These are phyloP conservation scores for Anoncus sp. DNA, from an alignment of 2,888 invertebrate species.

Conservation along the genomic window DNA sequence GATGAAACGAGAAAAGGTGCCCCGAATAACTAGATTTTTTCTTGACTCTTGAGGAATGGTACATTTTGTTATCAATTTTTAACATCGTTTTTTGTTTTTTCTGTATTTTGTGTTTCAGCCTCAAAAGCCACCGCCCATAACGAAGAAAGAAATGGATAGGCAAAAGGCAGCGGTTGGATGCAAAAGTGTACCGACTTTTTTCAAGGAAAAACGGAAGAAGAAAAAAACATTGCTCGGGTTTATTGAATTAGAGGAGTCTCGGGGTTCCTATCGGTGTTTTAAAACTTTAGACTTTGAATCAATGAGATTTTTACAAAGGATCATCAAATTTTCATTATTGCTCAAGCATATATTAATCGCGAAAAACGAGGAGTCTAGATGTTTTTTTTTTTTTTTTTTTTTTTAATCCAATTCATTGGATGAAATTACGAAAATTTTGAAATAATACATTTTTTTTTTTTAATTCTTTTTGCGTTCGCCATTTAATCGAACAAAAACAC, in stretches of 20 bases:
- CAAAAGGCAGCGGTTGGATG: slow-evolving; percentile 92
- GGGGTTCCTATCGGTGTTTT: slow-evolving; percentile 61
- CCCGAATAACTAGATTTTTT: slow-evolving; percentile 45
- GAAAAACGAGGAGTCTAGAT: slow-evolving; percentile 53
- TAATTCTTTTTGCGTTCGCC: slow-evolving; percentile 26
- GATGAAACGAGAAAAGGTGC: slow-evolving; percentile 79
- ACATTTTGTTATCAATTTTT: too few species aligned
- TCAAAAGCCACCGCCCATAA: slow-evolving; percentile 84
- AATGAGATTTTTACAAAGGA: slow-evolving; percentile 37
- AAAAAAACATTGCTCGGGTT: neutral
- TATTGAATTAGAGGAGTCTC: slow-evolving; percentile 81
- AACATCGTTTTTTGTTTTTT: neutral
- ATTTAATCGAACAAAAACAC: slow-evolving; percentile 4
- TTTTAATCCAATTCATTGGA: slow-evolving; percentile 36
- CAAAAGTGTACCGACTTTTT: slow-evolving; percentile 92
- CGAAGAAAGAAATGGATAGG: slow-evolving; percentile 90
- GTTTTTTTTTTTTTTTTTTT: slow-evolving; percentile 27
- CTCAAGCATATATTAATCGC: slow-evolving; percentile 58
- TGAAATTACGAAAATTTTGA: slow-evolving; percentile 39
- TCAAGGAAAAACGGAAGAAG: slow-evolving; percentile 88
- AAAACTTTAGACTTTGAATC: slow-evolving; percentile 54
- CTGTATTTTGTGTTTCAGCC: slow-evolving; percentile 73
- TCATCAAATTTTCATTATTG: slow-evolving; percentile 57
- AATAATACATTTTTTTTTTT: slow-evolving; percentile 21
- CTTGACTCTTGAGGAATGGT: slow-evolving; percentile 44